Conservation (phyloP, 2,113 vertebrate species). For the Ictalurus furcatus region DNA sequence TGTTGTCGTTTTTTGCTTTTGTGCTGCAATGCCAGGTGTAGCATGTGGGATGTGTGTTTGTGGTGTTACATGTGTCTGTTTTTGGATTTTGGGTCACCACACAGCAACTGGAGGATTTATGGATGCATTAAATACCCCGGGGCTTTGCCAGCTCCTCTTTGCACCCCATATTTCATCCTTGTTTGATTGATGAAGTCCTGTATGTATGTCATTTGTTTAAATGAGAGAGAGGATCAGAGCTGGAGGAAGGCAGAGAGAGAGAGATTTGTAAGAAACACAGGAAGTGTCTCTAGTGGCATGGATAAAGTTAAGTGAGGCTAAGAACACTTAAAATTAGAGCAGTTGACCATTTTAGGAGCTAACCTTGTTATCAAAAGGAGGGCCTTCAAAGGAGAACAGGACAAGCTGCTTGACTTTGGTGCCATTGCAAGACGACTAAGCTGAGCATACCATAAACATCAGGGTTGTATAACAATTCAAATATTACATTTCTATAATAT, state of each 20-base stretch:
- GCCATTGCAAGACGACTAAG: neutral
- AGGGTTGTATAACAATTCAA: neutral
- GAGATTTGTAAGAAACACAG: slow-evolving; percentile 45
- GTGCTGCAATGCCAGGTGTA: slow-evolving; percentile 18
- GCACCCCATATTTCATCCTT: slow-evolving; percentile 56
- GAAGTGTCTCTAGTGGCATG: slow-evolving; percentile 48
- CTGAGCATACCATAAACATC: neutral
- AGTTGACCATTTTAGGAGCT: slow-evolving; percentile 52
- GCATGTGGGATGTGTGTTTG: slow-evolving; percentile 22
- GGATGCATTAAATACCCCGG: slow-evolving; percentile 55
- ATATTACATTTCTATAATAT: neutral
- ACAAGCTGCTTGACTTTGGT: slow-evolving; percentile 25
- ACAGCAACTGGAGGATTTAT: slow-evolving; percentile 58
- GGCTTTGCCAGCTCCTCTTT: slow-evolving; percentile 50
- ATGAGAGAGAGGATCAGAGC: slow-evolving; percentile 34
- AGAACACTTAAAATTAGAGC: slow-evolving; percentile 59
- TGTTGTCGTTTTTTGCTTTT: slow-evolving; percentile 30
- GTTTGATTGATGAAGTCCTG: slow-evolving; percentile 59
- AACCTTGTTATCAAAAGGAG: slow-evolving; percentile 46
- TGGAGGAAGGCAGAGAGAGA: neutral
- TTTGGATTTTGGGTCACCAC: slow-evolving; percentile 58
- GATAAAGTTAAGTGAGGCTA: slow-evolving; percentile 63
- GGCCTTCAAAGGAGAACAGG: slow-evolving; percentile 39
- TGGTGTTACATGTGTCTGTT: slow-evolving; percentile 43
- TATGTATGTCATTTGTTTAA: slow-evolving; percentile 54